Conservation (phyloP, 2,113 vertebrate genomes). For the Phoenicopterus ruber region DNA sequence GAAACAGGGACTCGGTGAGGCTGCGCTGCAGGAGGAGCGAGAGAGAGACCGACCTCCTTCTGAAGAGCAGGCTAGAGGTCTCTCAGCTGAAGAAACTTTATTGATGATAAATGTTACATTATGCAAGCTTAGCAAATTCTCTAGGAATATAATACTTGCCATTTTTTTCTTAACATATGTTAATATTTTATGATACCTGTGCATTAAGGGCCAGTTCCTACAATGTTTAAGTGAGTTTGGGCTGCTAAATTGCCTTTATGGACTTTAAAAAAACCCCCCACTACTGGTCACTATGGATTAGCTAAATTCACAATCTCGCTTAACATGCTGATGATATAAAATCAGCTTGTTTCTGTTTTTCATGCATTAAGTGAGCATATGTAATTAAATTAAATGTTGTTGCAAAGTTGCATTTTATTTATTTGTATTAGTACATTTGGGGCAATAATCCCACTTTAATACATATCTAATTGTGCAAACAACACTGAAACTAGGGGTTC, state of each 20-base stretch:
- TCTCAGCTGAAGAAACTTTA: not conserved
- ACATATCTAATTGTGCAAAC: not conserved
- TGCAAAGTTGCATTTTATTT: not conserved
- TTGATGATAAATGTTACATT: not conserved
- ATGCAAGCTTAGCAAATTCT: conserved; percentile 25
- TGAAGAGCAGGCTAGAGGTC: not conserved
- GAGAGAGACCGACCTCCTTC: not conserved
- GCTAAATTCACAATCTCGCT: not conserved
- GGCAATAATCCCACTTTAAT: not conserved
- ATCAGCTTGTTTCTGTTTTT: not conserved
- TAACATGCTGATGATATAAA: not conserved
- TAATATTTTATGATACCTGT: conserved; percentile 58
- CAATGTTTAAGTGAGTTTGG: conserved; percentile 16
- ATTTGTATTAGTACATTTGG: not conserved
- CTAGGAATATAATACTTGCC: conserved; percentile 31
- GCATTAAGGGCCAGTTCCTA: conserved; percentile 17
- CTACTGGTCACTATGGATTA: not conserved
- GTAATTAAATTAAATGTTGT: not conserved
- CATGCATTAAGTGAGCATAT: not conserved
- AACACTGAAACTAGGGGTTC: not conserved
- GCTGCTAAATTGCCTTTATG: conserved; percentile 17
- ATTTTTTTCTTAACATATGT: not conserved
- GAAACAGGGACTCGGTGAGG: not conserved
- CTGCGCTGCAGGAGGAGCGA: not conserved
- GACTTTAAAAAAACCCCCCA: not conserved